Base-by-base conservation (phyloP, 2,113 vertebrate species). In the Engraulis encrasicolus region DNA sequence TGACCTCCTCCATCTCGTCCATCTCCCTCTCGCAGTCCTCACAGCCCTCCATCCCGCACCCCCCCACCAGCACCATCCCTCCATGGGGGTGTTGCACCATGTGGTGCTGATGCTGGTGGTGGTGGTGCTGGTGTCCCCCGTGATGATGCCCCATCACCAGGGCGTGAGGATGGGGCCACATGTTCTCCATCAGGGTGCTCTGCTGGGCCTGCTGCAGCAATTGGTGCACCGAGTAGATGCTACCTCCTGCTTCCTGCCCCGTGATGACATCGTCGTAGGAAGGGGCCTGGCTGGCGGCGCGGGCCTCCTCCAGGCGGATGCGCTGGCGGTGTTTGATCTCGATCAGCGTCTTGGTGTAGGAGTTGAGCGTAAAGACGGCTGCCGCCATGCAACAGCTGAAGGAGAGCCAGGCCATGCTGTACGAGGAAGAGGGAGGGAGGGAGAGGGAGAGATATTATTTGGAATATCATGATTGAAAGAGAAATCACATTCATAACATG, bases 311-410 rank as follows among this genome's bases (percentile, higher is more conserved):
- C 88, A 96, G 82, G 3, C 90, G 91, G 79, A 95, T 61, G 50
- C 94, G 89, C 79, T 92, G 92, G 0, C 94, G 89, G 86, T 94
- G 94, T 83, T 92, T 94, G 92, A 96, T 94, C 88, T 96, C 95
- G 6, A 96, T 94, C 80, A 94, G 50, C 7, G 95, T 96, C 89
- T 96, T 96, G 82, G 95, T 96, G 92, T 96, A 96, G 79, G 95
- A 96, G 93, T 96, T 96, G 52, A 96, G 90, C 0, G 96, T 96
- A 1, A 94, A 93, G 50, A 96, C 95, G 0, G 95, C 94, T 0
- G 96, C 95, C 0, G 95, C 95, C 96, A 96, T 96, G 89, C 96
- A 96, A 58, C 95, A 95, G 77, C 95, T 96, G 86, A 96, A 96
- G 14, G 96, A 96, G 80, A 96, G 91, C 96, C 96, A 96, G 0